These are phyloP conservation scores for Sycophila sp. DNA, from an alignment of 1,140 invertebrate species.

Conservation along the genomic window DNA sequence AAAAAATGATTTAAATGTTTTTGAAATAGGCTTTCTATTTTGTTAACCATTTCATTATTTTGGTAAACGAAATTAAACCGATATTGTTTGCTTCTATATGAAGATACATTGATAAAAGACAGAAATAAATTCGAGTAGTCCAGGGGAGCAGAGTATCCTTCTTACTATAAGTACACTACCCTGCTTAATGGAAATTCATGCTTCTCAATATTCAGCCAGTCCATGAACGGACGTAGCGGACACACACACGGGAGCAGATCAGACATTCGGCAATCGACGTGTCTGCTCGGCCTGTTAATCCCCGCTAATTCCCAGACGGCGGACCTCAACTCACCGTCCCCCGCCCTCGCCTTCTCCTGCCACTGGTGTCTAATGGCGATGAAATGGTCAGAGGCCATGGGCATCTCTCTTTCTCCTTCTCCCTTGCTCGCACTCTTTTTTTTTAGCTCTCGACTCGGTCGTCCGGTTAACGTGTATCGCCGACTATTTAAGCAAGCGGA, in stretches of 20 bases:
- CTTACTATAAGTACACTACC: neutral
- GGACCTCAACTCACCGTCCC: neutral
- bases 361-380: neutral
- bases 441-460: neutral
- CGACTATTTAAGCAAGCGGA: neutral
- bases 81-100: too few relatives aligned
- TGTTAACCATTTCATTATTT: too few relatives aligned
- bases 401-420: neutral
- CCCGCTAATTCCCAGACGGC: slow-evolving; percentile 40
- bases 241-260: neutral
- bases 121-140: too few relatives aligned
- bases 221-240: too few relatives aligned
- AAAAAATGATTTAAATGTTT: too few relatives aligned
- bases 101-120: too few relatives aligned
- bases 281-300: slow-evolving; percentile 37
- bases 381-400: slow-evolving; percentile 10
- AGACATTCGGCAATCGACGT: neutral
- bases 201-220: too few relatives aligned
- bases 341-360: neutral
- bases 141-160: too few relatives aligned
- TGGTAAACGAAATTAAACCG: too few relatives aligned
- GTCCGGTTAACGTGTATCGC: neutral
- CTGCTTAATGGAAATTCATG: too few relatives aligned
- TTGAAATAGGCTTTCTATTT: too few relatives aligned
- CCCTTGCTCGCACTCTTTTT: neutral